These are phyloP conservation scores for Eunapius fragilis DNA, from an alignment of 37 sponge, comb jelly and placozoan genomes.

Conservation along the genomic window DNA sequence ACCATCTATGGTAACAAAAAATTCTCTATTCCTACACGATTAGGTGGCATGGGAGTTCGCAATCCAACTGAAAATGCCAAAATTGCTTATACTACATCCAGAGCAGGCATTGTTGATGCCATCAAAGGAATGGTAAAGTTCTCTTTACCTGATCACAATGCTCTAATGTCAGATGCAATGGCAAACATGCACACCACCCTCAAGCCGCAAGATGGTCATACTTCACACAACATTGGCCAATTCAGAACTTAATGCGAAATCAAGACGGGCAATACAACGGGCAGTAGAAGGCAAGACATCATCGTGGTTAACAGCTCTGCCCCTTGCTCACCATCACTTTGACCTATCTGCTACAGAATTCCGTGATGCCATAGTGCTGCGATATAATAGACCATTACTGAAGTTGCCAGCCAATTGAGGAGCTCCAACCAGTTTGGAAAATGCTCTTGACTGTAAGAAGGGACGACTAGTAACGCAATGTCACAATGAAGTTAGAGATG, in stretches of 20 bases:
- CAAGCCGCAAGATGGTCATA: not conserved
- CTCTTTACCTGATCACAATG: conserved; percentile 7
- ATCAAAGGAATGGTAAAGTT: conserved; percentile 16
- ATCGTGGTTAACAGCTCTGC: conserved; percentile 23
- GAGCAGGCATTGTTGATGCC: not conserved
- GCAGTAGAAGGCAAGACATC: conserved; percentile 44
- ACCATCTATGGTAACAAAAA: conserved; percentile 6
- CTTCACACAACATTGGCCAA: conserved; percentile 2
- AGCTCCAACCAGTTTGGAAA: not conserved
- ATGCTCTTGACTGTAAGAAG: conserved; percentile 50
- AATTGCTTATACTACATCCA: not conserved
- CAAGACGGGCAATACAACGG: conserved; percentile 13
- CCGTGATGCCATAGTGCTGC: conserved; percentile 37
- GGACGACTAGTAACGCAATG: conserved; percentile 28
- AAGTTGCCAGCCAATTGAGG: conserved; percentile 26
- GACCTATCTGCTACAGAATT: conserved; percentile 27
- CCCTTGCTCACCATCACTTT: conserved; percentile 28
- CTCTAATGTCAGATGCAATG: too few relatives aligned
- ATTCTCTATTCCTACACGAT: not conserved
- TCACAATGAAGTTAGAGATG: conserved; percentile 51
- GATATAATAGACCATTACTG: conserved; percentile 7
- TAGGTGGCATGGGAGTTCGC: not conserved
- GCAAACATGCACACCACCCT: too few relatives aligned
- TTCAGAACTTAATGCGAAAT: conserved; percentile 3
- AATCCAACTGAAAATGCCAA: conserved; percentile 7